Evolutionary conservation across 2,888 invertebrate genomes (phyloP), one percentile per base, ranked within the genome.

Genomic region (Brachyptera putata): DNA sequence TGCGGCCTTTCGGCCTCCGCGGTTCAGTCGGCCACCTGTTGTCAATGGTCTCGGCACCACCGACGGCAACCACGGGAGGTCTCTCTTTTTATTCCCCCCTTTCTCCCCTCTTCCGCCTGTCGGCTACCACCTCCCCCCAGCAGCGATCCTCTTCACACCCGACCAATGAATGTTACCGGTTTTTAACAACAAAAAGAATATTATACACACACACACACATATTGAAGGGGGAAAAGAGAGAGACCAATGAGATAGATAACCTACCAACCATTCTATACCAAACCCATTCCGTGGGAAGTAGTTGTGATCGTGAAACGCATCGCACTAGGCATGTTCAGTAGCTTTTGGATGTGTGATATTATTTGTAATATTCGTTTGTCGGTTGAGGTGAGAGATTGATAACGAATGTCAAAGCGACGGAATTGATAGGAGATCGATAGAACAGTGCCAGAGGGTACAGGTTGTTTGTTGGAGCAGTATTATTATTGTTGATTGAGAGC

Each of bases 1-100:
- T n/a, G n/a, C n/a, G n/a, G n/a, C n/a, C n/a, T n/a, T n/a, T n/a
- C n/a, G n/a, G n/a, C n/a, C n/a, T n/a, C n/a, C n/a, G n/a, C n/a
- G n/a, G n/a, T n/a, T n/a, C n/a, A n/a, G n/a, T n/a, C 9, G 46
- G 55, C 61, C 61, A 61, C 61, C 61, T 61, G 61, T 61, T 61
- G 61, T 57, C 58, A 58, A 58, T 55, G 57, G 49, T 21, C 14
- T 30, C 61, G 36, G 53, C 57, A 61, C 36, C 50, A 56, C 22
- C 46, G 11, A 7, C 37, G 57, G 22, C 39, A 60, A 30, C 55
- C 57, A 48, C 57, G 56, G 59, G 53, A 56, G 60, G 61, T 59
- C 61, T 43, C 49, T 26, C 22, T 48, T 37, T 30, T 46, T 26
- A 53, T 26, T 50, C 26, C 53, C 57, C 58, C 56, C 49, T 25